Base-by-base conservation (phyloP, 2,797 vertebrate species). In the Pteronotus mesoamericanus region DNA sequence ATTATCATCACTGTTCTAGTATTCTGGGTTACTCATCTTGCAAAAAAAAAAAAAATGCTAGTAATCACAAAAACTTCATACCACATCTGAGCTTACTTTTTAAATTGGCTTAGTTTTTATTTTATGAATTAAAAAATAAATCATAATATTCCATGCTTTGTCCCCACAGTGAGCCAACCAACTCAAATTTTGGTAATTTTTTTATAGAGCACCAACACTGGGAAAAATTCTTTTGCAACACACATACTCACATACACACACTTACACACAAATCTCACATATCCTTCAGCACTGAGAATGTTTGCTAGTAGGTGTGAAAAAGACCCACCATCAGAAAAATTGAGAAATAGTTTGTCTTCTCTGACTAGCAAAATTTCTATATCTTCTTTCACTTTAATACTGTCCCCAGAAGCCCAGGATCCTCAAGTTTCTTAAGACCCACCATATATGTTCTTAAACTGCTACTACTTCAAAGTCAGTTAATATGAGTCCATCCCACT, bases 91-190 rank as follows among this genome's bases (percentile, higher is more conserved):
- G 32, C 53, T 96, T 74, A 57, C 32, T 92, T 89, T 95, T 80
- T 64, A 72, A 87, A 90, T 42, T 66, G 51, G 6, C 77, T 89
- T 84, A 5, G 3, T 74, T 84, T 93, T 80, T 82, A 55, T n/a
- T n/a, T n/a, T 6, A 85, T 32, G 77, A 48, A 94, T 92, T 66
- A 85, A 66, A 90, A 92, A 77, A 85, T 59, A 92, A 92, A 59
- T 79, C 79, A n/a, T 48, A 80, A 78, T 69, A 53, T 66, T 86
- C 77, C 69, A 22, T 82, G 16, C 55, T 95, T 80, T 95, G 80
- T 77, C 57, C 59, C n/a, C 18, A 48, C 19, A 68, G 29, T 61
- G 72, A 86, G 61, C 69, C 79, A 82, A 89, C 12, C 15, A 69
- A 69, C 84, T 66, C 48, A 74, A 37, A 51, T 75, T 39, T 34